These are phyloP conservation scores for Thamnaconus septentrionalis DNA, from an alignment of 2,113 vertebrate genomes.

Conservation along the genomic window DNA sequence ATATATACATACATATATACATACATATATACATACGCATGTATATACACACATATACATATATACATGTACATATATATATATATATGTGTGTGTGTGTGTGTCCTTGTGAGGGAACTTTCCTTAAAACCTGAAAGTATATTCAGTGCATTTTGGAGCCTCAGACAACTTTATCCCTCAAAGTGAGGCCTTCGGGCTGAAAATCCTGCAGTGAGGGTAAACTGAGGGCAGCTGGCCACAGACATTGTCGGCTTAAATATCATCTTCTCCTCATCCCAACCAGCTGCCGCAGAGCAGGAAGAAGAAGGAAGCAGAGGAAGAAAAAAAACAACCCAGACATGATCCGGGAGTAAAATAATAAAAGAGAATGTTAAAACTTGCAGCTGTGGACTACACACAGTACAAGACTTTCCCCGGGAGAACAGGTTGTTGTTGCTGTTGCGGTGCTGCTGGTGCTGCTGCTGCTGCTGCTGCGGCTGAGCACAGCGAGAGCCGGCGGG, in stretches of 20 bases:
- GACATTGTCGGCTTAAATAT: constrained; percentile 34
- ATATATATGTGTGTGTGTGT: too few species aligned
- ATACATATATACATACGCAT: too few species aligned
- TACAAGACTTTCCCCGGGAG: constrained; percentile 16
- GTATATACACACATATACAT: too few species aligned
- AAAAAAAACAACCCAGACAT: constrained; percentile 1
- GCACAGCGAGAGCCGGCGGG: too few species aligned
- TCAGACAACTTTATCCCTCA: too few species aligned
- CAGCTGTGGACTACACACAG: constrained; percentile 41
- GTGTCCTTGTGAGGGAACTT: neutral
- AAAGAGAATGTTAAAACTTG: constrained; percentile 30
- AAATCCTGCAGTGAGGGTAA: constrained; percentile 40
- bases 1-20: too few species aligned
- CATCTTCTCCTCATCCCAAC: constrained; percentile 25
- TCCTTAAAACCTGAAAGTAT: too few species aligned
- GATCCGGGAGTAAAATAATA: constrained; percentile 18
- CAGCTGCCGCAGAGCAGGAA: constrained; percentile 5
- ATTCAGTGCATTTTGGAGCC: too few species aligned
- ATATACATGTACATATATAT: too few species aligned
- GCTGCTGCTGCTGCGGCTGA: too few species aligned
- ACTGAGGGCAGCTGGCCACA: constrained; percentile 38
- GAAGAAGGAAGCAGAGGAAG: neutral
- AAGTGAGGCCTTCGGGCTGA: constrained; percentile 10
- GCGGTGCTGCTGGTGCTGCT: too few species aligned
- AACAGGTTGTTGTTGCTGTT: constrained; percentile 30